These are phyloP conservation scores for Ormia ochracea DNA, from an alignment of 2,888 invertebrate genomes.

Conservation along the genomic window DNA sequence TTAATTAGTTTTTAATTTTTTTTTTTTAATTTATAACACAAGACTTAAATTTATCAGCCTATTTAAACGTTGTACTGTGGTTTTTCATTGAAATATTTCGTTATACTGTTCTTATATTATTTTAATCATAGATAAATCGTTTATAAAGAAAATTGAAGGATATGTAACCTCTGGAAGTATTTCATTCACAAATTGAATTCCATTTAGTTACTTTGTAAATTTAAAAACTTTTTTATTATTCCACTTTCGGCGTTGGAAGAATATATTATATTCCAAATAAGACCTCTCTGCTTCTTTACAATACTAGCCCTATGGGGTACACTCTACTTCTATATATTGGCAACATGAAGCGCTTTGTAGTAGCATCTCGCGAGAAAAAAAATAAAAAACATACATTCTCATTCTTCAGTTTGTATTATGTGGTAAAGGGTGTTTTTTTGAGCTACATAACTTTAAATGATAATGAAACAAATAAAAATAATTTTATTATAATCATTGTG, in stretches of 20 bases:
- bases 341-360: background rate
- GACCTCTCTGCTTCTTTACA: background rate
- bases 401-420: background rate
- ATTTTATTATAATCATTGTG: no score
- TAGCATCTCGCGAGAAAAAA: conserved; percentile 45
- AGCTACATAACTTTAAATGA: background rate
- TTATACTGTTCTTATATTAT: background rate
- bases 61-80: conserved; percentile 9
- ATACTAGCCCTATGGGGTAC: background rate
- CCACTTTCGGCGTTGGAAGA: no score
- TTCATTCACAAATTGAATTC: no score
- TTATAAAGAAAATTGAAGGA: no score
- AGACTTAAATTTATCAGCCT: conserved; percentile 30
- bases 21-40: conserved; percentile 37
- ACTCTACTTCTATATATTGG: conserved; percentile 3
- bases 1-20: conserved; percentile 56
- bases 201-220: no score
- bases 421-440: background rate
- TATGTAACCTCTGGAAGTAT: no score
- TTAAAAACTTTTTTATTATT: no score
- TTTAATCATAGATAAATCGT: no score
- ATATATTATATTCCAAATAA: background rate
- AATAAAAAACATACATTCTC: background rate
- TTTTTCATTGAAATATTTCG: background rate
- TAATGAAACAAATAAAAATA: background rate